Base-by-base conservation (phyloP, 2,113 vertebrate genomes). In the Vulpes vulpes region DNA sequence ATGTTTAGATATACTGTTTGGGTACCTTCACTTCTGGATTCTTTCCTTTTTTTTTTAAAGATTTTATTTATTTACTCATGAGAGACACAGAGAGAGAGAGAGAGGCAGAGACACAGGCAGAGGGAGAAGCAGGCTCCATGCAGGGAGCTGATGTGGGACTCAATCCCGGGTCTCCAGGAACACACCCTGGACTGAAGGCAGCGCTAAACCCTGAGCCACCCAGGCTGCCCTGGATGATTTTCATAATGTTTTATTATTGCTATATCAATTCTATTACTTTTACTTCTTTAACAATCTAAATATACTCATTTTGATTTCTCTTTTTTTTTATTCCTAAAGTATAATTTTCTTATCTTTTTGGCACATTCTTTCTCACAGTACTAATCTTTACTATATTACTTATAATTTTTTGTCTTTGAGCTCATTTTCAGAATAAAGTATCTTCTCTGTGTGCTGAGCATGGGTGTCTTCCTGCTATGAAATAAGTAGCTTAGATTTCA, bases 341-440 rank as follows among this genome's bases (percentile, higher is more conserved):
- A 30, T 74, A 67, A 19, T 80, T 62, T 64, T 67, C 9, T 91
- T 43, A 1, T 51, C 25, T 49, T 10, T 43, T 69, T 74, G 17
- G 4, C 3, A 53, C 14, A 91, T 91, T 73, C 51, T 96, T 85
- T 67, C 32, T 73, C 51, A 59, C 78, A 8, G 11, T 11, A 82
- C 74, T 88, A 60, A 35, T 23, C 27, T 87, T 87, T 2, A n/a
- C 88, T 81, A 11, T 17, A 2, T 49, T 94, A 2, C 64, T 23
- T 38, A 1, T n/a, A 25, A 16, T 4, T 49, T 95, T 78, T 89
- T 93, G 19, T 62, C 62, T 88, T 20, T 65, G 11, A 93, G 11
- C 2, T 25, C 57, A 85, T n/a, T 84, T 96, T 95, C 43, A 88
- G 11, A 67, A 79, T 73, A 85, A 91, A 89, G 20, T 89, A 69